Conservation (phyloP, 2,113 vertebrate species). For the Merops nubicus region DNA sequence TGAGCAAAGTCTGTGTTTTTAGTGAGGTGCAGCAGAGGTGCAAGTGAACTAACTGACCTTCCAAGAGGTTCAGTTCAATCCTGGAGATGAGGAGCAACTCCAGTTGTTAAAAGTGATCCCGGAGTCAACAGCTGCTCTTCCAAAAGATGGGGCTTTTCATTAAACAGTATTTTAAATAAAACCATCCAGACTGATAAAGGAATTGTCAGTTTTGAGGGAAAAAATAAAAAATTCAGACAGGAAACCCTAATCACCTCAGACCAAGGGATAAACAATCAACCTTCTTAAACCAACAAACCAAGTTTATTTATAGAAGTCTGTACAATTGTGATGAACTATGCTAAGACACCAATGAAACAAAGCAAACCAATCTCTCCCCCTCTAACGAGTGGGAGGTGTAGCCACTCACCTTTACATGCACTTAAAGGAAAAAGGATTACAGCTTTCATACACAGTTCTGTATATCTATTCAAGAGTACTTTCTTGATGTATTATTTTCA, state of each 20-base stretch:
- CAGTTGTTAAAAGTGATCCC: not conserved
- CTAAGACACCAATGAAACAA: conserved; percentile 75
- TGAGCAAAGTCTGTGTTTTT: not conserved
- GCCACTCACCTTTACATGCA: conserved; percentile 76
- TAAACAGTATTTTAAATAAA: not conserved
- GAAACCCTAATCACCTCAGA: not conserved
- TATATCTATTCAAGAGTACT: conserved; percentile 61
- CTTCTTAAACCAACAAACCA: conserved; percentile 78
- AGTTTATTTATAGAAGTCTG: conserved; percentile 83
- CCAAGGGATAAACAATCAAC: conserved; percentile 65
- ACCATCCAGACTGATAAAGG: not conserved
- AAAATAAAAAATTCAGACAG: not conserved
- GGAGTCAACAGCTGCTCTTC: not conserved
- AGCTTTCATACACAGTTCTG: conserved; percentile 72
- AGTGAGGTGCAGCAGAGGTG: not conserved
- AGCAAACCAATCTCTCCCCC: conserved; percentile 70
- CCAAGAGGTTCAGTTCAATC: not conserved
- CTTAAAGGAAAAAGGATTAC: conserved; percentile 72
- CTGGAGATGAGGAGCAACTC: not conserved
- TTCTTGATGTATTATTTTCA: conserved; percentile 52
- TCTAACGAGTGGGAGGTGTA: conserved; percentile 46
- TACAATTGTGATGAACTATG: conserved; percentile 78
- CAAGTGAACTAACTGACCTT: not conserved
- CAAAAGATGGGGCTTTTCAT: not conserved
- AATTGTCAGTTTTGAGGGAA: not conserved